Evolutionary conservation across 92 coral and sea anemone genomes (phyloP).

Genomic region (Zoanthus solanderi): DNA sequence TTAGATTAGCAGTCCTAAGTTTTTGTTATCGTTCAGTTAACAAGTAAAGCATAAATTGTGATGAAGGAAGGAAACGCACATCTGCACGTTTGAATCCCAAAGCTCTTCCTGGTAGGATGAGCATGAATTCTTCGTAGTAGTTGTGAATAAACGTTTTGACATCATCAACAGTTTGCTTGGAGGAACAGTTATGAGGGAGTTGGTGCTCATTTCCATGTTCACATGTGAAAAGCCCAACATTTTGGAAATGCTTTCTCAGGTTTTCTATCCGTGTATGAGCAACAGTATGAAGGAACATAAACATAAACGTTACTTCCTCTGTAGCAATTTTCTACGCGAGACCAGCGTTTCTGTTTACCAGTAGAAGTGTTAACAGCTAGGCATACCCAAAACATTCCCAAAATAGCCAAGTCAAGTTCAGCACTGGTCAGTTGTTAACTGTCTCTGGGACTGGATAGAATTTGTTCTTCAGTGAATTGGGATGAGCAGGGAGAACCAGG

Average conservation of each 20-base stretch:
- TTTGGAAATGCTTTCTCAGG: slow-evolving; percentile 28
- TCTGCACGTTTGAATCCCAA: slow-evolving; percentile 45
- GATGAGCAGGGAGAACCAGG: neutral
- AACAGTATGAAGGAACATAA: slow-evolving; percentile 42
- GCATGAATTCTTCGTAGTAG: slow-evolving; percentile 27
- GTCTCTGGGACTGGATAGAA: slow-evolving; percentile 16
- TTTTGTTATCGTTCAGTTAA: slow-evolving; percentile 39
- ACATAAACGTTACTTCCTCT: slow-evolving; percentile 41
- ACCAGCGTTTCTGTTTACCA: slow-evolving; percentile 30
- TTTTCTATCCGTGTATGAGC: slow-evolving; percentile 27
- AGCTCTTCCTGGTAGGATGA: slow-evolving; percentile 51
- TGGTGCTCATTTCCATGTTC: slow-evolving; percentile 44
- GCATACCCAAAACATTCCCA: slow-evolving; percentile 8
- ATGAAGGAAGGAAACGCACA: slow-evolving; percentile 51
- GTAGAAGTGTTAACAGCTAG: neutral
- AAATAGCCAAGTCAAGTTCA: slow-evolving; percentile 36
- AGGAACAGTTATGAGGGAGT: slow-evolving; percentile 22
- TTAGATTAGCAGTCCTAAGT: no score
- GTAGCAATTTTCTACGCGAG: slow-evolving; percentile 23
- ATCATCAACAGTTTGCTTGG: slow-evolving; percentile 25
- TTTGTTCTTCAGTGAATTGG: neutral
- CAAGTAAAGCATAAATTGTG: slow-evolving; percentile 44
- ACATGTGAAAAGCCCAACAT: slow-evolving; percentile 25
- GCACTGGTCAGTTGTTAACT: slow-evolving; percentile 24
- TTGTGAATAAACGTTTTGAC: slow-evolving; percentile 38